Evolutionary conservation across 2,113 vertebrate species (phyloP).

Genomic region (Xiphophorus couchianus): DNA sequence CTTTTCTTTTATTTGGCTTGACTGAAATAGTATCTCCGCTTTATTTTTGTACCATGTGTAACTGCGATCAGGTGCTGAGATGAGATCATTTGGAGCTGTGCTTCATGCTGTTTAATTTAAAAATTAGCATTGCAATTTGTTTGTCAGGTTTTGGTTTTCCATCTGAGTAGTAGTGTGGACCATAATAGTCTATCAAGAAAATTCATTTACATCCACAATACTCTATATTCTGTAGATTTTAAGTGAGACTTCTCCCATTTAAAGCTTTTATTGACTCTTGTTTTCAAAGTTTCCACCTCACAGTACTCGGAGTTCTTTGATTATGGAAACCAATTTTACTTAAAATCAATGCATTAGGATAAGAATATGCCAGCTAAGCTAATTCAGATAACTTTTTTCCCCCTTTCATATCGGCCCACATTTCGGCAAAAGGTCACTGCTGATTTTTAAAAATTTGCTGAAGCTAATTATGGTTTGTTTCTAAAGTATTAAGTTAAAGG

Average conservation of each 20-base stretch:
- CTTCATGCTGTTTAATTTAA: neutral
- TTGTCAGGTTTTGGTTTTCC: neutral
- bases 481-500: neutral
- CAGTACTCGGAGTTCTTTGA: neutral
- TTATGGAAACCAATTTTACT: neutral
- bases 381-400: neutral
- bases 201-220: slow-evolving; percentile 1
- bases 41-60: neutral
- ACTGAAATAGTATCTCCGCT: slow-evolving; percentile 9
- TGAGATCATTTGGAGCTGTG: neutral
- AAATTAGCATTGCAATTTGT: neutral
- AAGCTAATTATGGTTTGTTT: neutral
- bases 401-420: neutral
- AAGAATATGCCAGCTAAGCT: neutral
- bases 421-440: neutral
- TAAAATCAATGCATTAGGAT: neutral
- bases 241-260: neutral
- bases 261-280: slow-evolving; percentile 2
- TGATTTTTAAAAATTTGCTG: neutral
- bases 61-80: neutral
- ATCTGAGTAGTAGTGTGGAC: neutral
- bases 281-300: neutral
- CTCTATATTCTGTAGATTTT: neutral
- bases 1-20: slow-evolving; percentile 10
- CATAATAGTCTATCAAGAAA: neutral